phyloP scores from a whole-genome alignment of 2,113 vertebrate genomes.

The Bambusicola thoracicus region DNA sequence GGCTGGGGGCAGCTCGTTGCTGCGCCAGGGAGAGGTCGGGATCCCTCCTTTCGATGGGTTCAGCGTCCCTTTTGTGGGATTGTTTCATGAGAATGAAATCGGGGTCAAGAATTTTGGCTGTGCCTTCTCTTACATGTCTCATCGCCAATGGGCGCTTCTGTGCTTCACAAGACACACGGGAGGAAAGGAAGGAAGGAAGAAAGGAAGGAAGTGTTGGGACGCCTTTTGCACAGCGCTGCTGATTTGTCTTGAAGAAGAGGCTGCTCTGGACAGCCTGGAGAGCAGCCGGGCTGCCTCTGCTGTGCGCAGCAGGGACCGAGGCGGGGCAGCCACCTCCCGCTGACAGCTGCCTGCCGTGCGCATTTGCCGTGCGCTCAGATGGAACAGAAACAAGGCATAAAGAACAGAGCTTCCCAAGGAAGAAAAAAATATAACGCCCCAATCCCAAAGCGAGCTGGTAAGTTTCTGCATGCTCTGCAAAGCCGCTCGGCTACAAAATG shows the following conservation, averaged over 20 bases:
- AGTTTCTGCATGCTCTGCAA: neutral
- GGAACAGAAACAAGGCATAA: constrained; percentile 7
- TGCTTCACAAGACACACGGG: constrained; percentile 5
- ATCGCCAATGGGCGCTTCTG: constrained; percentile 23
- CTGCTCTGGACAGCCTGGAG: neutral
- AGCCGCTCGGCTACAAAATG: neutral
- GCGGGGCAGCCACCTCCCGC: neutral
- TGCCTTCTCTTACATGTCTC: neutral
- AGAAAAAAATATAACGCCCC: neutral
- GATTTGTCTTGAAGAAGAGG: constrained; percentile 29
- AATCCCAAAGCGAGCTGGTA: neutral
- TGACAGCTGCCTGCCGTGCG: neutral
- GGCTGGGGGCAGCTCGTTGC: constrained; percentile 28
- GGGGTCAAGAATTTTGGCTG: neutral
- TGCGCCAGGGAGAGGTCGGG: constrained; percentile 41
- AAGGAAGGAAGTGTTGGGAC: neutral
- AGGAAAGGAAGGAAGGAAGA: neutral
- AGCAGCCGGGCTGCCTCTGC: constrained; percentile 49
- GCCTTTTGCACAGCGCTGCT: neutral
- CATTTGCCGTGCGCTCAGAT: neutral
- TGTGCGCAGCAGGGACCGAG: constrained; percentile 37
- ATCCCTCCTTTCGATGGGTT: constrained; percentile 44
- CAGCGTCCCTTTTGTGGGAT: neutral
- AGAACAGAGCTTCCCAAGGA: neutral
- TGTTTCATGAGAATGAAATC: constrained; percentile 5